Evolutionary conservation across 2,797 vertebrate species (phyloP).

Genomic region (Poeciliopsis presidionis): DNA sequence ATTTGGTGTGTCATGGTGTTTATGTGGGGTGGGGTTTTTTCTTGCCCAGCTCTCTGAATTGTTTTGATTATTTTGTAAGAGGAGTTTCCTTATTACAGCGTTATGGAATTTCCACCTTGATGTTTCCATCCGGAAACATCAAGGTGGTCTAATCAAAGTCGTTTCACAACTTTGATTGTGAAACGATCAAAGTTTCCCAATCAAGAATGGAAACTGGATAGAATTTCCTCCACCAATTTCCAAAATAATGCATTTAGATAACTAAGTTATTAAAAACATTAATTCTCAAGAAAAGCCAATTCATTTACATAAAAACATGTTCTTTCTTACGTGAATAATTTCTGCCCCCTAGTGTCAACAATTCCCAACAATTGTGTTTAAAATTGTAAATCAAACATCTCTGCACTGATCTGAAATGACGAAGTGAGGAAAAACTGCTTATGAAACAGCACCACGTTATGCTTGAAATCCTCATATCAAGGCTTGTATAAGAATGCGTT

Average conservation of each 20-base stretch:
- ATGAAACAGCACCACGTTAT: background rate
- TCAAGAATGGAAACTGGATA: background rate
- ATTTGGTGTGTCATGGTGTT: background rate
- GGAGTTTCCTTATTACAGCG: background rate
- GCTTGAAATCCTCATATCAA: background rate
- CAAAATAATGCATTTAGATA: background rate
- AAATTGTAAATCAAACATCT: background rate
- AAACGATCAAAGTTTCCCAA: background rate
- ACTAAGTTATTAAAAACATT: background rate
- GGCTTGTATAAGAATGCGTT: background rate
- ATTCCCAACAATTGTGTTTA: no score
- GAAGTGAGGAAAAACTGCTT: background rate
- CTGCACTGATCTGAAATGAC: background rate
- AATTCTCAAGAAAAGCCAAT: background rate
- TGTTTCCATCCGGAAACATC: background rate
- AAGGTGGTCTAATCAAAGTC: background rate
- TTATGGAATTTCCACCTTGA: background rate
- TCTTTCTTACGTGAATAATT: background rate
- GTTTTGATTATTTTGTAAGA: background rate
- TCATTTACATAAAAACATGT: background rate
- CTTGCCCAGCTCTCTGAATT: background rate
- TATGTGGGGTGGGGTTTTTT: background rate
- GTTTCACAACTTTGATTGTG: background rate
- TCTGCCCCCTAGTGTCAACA: background rate
- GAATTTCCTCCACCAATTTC: background rate